Evolutionary conservation across 2,888 invertebrate genomes (phyloP).

Genomic region (Aphidius colemani): DNA sequence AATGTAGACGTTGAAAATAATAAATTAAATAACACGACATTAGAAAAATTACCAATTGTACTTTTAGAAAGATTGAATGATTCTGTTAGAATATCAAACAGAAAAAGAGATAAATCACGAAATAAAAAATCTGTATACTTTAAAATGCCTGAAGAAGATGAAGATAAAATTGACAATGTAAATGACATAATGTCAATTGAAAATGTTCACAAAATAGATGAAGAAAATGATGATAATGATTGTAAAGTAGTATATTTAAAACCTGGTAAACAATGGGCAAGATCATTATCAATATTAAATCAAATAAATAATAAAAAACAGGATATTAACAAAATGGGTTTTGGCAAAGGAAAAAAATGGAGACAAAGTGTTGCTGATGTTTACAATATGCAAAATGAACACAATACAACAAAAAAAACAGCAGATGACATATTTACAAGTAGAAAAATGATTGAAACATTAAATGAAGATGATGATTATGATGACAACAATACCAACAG

Average conservation of each 20-base stretch:
- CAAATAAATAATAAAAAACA: slow-evolving; percentile 57
- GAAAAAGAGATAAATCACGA: slow-evolving; percentile 34
- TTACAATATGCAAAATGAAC: slow-evolving; percentile 63
- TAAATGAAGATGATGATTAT: neutral
- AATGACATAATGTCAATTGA: slow-evolving; percentile 1
- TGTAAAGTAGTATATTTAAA: slow-evolving; percentile 60
- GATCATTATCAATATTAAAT: slow-evolving; percentile 68
- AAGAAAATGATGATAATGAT: slow-evolving; percentile 19
- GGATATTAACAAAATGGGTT: slow-evolving; percentile 59
- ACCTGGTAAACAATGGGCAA: slow-evolving; percentile 73
- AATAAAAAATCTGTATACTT: slow-evolving; percentile 30
- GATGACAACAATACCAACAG: too few relatives aligned
- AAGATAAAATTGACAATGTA: neutral
- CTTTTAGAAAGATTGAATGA: slow-evolving; percentile 40
- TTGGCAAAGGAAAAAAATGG: slow-evolving; percentile 64
- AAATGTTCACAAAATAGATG: slow-evolving; percentile 11
- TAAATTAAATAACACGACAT: slow-evolving; percentile 3
- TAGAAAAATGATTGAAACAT: neutral
- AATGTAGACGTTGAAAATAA: neutral
- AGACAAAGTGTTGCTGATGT: slow-evolving; percentile 64
- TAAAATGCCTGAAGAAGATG: neutral
- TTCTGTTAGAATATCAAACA: slow-evolving; percentile 39
- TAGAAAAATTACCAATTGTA: slow-evolving; percentile 27
- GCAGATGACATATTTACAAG: neutral
- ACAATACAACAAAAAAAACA: slow-evolving; percentile 6